Conservation (phyloP, 2,888 invertebrate species). For the Leptura quadrifasciata region DNA sequence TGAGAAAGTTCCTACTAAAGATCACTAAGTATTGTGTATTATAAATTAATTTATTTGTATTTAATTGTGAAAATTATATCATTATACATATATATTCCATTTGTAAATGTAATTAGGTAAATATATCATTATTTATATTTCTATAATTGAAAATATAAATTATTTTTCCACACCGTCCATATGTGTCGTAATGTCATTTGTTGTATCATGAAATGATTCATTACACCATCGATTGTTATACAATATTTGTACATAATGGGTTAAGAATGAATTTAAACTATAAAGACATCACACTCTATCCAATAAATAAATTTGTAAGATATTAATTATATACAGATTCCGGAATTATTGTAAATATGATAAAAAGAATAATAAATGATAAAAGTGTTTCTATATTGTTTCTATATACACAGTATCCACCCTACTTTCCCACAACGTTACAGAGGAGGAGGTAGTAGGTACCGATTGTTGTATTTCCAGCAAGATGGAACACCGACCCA, state of each 20-base stretch:
- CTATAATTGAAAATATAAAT: constrained; percentile 22
- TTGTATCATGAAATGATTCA: constrained; percentile 15
- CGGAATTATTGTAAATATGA: constrained; percentile 28
- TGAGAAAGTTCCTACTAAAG: constrained; percentile 28
- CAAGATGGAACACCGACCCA: no score
- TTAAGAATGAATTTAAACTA: background rate
- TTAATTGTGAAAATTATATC: constrained; percentile 23
- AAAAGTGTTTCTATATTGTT: background rate
- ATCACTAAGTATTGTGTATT: background rate
- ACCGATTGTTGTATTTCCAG: no score
- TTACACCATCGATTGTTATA: background rate
- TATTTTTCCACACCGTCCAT: constrained; percentile 39
- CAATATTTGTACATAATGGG: constrained; percentile 19
- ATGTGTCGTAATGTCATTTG: constrained; percentile 20
- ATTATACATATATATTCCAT: constrained; percentile 13
- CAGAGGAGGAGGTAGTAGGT: no score
- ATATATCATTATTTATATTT: constrained; percentile 31
- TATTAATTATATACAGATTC: constrained; percentile 25
- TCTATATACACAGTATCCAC: background rate
- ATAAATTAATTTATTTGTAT: constrained; percentile 33
- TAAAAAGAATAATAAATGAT: constrained; percentile 14
- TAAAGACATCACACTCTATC: constrained; percentile 24
- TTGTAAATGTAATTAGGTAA: constrained; percentile 26
- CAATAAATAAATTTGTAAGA: constrained; percentile 23
- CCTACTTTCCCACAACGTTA: no score